These are phyloP conservation scores for Scylla paramamosain DNA, from an alignment of 1,140 invertebrate species.

Conservation along the genomic window DNA sequence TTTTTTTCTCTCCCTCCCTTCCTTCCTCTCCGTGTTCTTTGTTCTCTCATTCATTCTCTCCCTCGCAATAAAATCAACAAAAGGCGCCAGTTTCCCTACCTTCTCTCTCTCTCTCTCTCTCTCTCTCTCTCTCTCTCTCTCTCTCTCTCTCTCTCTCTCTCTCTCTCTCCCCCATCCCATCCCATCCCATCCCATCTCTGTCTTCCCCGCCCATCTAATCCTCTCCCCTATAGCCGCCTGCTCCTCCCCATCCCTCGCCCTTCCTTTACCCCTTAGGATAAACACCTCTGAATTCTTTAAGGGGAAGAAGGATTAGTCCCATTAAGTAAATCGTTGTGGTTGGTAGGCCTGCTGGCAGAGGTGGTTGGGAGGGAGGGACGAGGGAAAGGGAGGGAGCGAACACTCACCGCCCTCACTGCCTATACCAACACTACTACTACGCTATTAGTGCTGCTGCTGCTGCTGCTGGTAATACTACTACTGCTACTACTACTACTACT, in stretches of 20 bases:
- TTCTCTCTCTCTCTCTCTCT: not conserved
- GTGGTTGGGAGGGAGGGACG: not conserved
- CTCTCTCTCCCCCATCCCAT: not conserved
- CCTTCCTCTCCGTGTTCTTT: too few relatives aligned
- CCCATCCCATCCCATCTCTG: not conserved
- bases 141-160: slow-evolving; percentile 18
- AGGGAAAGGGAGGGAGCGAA: not conserved
- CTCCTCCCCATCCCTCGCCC: not conserved
- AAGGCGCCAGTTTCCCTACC: not conserved
- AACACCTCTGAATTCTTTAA: slow-evolving; percentile 14
- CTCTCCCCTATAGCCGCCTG: not conserved
- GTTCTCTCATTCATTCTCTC: too few relatives aligned
- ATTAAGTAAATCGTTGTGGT: slow-evolving; percentile 23
- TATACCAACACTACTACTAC: not conserved
- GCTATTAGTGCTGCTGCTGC: not conserved
- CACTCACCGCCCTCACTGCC: not conserved
- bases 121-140: not conserved
- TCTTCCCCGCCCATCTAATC: not conserved
- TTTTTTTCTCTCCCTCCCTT: not conserved
- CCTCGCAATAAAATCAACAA: too few relatives aligned
- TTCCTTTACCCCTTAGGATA: not conserved
- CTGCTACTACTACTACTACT: not conserved
- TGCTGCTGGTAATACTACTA: not conserved
- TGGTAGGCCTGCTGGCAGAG: not conserved
- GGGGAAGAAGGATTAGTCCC: slow-evolving; percentile 19